Conservation (phyloP, 2,113 vertebrate species). For the Pomatostomus ruficeps region DNA sequence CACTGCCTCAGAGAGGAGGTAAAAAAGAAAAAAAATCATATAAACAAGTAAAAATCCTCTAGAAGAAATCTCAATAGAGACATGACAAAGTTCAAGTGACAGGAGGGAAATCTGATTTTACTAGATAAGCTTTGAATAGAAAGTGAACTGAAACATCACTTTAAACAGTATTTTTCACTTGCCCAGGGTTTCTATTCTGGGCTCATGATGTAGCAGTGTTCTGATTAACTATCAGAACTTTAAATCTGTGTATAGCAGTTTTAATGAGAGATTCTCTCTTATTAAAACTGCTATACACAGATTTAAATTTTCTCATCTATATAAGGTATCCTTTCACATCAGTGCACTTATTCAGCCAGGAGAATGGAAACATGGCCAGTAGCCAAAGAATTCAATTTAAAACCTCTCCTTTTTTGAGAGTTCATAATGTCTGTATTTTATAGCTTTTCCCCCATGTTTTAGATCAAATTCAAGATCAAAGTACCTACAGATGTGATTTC, state of each 20-base stretch:
- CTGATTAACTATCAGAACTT: background rate
- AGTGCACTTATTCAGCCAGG: background rate
- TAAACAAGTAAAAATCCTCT: background rate
- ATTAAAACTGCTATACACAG: background rate
- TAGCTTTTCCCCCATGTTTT: background rate
- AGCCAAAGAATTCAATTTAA: conserved; percentile 32
- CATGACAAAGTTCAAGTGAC: background rate
- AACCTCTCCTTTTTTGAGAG: background rate
- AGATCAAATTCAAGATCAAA: conserved; percentile 9
- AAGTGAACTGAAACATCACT: background rate
- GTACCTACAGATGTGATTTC: background rate
- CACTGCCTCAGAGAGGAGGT: background rate
- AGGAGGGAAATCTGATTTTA: background rate
- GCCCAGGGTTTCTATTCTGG: background rate
- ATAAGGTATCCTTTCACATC: conserved; percentile 32
- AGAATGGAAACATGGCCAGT: conserved; percentile 35
- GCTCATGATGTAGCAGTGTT: background rate
- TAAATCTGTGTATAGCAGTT: too few relatives aligned
- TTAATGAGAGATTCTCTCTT: too few relatives aligned
- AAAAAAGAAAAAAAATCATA: background rate
- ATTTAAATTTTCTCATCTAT: conserved; percentile 32
- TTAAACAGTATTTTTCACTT: background rate
- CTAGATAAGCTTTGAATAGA: background rate
- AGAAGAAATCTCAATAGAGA: background rate
- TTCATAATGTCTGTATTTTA: background rate